Base-by-base conservation (phyloP, 2,113 vertebrate genomes). In the Sarotherodon lohbergeri region DNA sequence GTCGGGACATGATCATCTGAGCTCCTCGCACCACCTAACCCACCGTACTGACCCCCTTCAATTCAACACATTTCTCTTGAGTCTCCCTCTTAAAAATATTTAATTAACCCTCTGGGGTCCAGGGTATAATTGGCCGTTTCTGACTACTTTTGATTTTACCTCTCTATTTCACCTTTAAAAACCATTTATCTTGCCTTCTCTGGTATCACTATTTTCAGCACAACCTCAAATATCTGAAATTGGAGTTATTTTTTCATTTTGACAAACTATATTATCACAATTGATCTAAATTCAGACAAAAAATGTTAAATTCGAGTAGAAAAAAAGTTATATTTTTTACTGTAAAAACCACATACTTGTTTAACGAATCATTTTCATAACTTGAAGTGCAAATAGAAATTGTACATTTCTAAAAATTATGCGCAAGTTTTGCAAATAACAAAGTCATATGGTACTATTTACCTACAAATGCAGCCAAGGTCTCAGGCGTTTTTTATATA, bases 171-270 rank as follows among this genome's bases (percentile, higher is more conserved):
- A 57, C 55, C 24, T 57, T 8, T 29, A 16, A 29, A 29, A 29
- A 50, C 48, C 0, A 0, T 32, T 59, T 17, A 0, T 61, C 1
- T 61, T 17, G 27, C 57, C 57, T 2, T 32, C 13, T 29, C 0
- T 59, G 1, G 7, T 59, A 59, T 32, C 27, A 32, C 0, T 32
- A 61, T 61, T 61, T 61, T 61, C 27, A 61, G 14, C 14, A 61
- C 57, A 61, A 61, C 29, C 57, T 61, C 57, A 61, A 32, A 61
- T 34, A 61, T 61, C 29, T 61, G 29, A 61, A 61, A 61, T 0
- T 61, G 0, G 2, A 61, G 27, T 61, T 32, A 17, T 6, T 61
- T 17, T 32, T 61, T 32, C 2, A 61, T 32, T 17, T 61, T 17
- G 1, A 3, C 7, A 57, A 0, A 57, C 14, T 61, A 1, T 61